phyloP scores from a whole-genome alignment of 2,797 vertebrate species.

The Florisuga fusca region DNA sequence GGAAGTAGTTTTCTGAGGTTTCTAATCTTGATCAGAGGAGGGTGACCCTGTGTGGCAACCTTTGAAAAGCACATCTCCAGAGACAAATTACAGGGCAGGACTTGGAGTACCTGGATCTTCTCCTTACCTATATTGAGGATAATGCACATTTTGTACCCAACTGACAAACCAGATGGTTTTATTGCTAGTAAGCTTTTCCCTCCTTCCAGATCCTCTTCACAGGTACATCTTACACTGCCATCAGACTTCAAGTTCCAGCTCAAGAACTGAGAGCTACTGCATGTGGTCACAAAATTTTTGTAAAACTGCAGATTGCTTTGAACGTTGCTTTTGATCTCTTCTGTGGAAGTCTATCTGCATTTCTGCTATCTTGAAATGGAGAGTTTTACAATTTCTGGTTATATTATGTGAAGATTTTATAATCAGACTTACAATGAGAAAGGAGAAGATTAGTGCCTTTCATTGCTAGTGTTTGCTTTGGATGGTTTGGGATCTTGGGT shows the following conservation, averaged over 20 bases:
- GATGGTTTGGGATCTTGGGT: not conserved
- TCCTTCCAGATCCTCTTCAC: not conserved
- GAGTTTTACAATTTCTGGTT: not conserved
- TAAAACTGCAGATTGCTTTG: not conserved
- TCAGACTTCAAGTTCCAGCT: not conserved
- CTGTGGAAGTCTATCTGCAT: not conserved
- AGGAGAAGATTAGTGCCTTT: not conserved
- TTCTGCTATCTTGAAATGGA: not conserved
- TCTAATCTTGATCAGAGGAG: not conserved
- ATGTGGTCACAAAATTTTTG: not conserved
- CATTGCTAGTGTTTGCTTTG: not conserved
- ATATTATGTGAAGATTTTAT: not conserved
- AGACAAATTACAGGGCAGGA: not conserved
- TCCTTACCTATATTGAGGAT: not conserved
- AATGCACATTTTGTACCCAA: not conserved
- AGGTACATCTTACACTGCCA: not conserved
- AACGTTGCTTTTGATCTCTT: not conserved
- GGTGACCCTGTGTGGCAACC: not conserved
- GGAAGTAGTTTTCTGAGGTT: not conserved
- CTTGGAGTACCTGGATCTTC: not conserved
- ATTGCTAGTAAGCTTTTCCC: not conserved
- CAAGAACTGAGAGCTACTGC: not conserved
- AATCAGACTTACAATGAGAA: not conserved
- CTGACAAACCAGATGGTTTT: not conserved
- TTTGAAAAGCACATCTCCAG: not conserved